Conservation (phyloP, 2,888 invertebrate genomes). For the Rugalucina vietnamica region DNA sequence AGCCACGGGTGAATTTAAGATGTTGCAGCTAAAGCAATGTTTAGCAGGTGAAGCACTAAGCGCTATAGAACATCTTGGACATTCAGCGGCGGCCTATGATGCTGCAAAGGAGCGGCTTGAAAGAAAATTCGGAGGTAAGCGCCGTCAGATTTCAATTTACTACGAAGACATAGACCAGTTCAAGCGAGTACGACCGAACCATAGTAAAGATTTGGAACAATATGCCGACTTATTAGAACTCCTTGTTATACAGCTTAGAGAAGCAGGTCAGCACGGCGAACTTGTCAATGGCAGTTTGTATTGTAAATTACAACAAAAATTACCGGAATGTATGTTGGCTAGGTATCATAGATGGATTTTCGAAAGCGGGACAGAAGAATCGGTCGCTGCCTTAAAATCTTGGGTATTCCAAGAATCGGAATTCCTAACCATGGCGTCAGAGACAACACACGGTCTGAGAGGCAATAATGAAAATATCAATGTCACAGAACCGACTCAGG, state of each 20-base stretch:
- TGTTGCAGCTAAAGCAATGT: slow-evolving; percentile 55
- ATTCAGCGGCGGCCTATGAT: slow-evolving; percentile 35
- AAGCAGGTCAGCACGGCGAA: slow-evolving; percentile 11
- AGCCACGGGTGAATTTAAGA: slow-evolving; percentile 49
- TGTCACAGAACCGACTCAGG: too few species aligned
- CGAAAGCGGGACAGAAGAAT: slow-evolving; percentile 13
- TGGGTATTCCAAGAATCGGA: slow-evolving; percentile 37
- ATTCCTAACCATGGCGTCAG: too few species aligned
- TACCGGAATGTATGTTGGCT: slow-evolving; percentile 30
- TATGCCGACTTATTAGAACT: slow-evolving; percentile 47
- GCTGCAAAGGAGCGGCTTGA: slow-evolving; percentile 46
- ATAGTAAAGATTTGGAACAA: slow-evolving; percentile 31
- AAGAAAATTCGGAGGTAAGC: slow-evolving; percentile 33
- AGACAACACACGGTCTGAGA: too few species aligned
- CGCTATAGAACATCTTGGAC: slow-evolving; percentile 35
- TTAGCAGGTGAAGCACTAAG: slow-evolving; percentile 41
- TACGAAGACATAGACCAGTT: slow-evolving; percentile 36
- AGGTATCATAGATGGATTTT: slow-evolving; percentile 31
- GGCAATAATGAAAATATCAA: too few species aligned
- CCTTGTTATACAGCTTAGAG: slow-evolving; percentile 41
- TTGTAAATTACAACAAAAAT: slow-evolving; percentile 3
- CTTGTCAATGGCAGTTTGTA: slow-evolving; percentile 8
- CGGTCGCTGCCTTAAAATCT: slow-evolving; percentile 7
- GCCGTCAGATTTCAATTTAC: slow-evolving; percentile 18
- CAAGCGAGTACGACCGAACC: slow-evolving; percentile 3